Base-by-base conservation (phyloP, 1,140 invertebrate species). In the Hylaeus anthracinus region DNA sequence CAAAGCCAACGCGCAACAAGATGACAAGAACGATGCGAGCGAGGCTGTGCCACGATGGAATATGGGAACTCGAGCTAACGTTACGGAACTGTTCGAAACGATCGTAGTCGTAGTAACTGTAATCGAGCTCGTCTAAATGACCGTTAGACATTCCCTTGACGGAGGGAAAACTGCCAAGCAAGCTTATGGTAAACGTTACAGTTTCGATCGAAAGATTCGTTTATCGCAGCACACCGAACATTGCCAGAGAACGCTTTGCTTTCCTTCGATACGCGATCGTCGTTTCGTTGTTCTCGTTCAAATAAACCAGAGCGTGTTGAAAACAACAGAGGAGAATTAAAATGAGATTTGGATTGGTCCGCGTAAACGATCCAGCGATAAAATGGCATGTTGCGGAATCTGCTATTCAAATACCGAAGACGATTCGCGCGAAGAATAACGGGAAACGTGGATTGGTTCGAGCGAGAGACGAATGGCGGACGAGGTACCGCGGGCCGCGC, bases 1-100 rank as follows among this genome's bases (percentile, higher is more conserved):
- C 63, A 64, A 88, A 91, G 12, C 90, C 89, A 15, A 85, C 43
- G 15, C 89, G 83, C 14, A 88, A 14, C 5, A 91, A 26, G 14
- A 91, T 74, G 5, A 86, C 86, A 2, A 91, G 63, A 2, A 84
- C 8, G 8, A 89, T 12, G 2, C 86, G 86, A 10, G 14, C 55
- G 0, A 84, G 0, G 3, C 56, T 67, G 0, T 51, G 58, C 64
- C 58, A 71, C 3, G 69, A 66, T 0, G 10, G 10, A 10, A 41
- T 12, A 3, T 41, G 39, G 1, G 10, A 4, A 5, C 6, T 15
- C 5, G 45, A 6, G 3, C 4, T 14, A 6, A 3, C 43, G 43
- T 72, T 67, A 0, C 69, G 51, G 10, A 10, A 1, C 1, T 65
- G 41, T 10, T 5, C 0, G 9, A 3, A 5, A 12, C 8, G n/a